These are phyloP conservation scores for Vulpes vulpes DNA, from an alignment of 2,113 vertebrate genomes.

Conservation along the genomic window DNA sequence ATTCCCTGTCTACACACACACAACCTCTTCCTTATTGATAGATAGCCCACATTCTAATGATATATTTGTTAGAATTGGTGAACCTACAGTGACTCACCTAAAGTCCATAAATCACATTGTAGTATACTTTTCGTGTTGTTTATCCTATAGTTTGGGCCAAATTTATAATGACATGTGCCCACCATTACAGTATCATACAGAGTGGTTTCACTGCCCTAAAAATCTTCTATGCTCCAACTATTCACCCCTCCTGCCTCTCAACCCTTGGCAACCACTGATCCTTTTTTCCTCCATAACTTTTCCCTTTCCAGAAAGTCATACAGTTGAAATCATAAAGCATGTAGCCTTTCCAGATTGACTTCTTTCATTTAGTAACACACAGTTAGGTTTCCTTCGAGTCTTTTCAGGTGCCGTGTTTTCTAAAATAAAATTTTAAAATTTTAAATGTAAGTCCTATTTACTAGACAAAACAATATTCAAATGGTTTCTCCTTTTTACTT, in stretches of 20 bases:
- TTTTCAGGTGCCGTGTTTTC: neutral
- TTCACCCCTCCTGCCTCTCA: neutral
- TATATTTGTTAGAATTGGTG: neutral
- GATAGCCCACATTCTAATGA: neutral
- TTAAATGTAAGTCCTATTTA: neutral
- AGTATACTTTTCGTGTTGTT: neutral
- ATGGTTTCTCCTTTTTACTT: neutral
- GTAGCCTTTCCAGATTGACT: neutral
- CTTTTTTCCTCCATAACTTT: neutral
- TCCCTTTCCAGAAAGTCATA: neutral
- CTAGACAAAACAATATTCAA: neutral
- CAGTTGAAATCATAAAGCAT: neutral
- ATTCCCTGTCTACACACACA: neutral
- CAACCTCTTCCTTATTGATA: neutral
- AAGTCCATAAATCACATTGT: neutral
- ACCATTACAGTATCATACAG: neutral
- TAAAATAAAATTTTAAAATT: neutral
- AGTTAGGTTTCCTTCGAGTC: neutral
- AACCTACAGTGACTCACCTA: neutral
- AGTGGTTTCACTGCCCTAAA: neutral
- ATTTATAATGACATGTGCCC: neutral
- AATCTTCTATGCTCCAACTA: neutral
- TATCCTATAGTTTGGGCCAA: neutral
- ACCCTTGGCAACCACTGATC: neutral
- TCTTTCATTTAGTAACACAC: neutral